Conservation (phyloP, 2,113 vertebrate species). For the Odocoileus hemionus region DNA sequence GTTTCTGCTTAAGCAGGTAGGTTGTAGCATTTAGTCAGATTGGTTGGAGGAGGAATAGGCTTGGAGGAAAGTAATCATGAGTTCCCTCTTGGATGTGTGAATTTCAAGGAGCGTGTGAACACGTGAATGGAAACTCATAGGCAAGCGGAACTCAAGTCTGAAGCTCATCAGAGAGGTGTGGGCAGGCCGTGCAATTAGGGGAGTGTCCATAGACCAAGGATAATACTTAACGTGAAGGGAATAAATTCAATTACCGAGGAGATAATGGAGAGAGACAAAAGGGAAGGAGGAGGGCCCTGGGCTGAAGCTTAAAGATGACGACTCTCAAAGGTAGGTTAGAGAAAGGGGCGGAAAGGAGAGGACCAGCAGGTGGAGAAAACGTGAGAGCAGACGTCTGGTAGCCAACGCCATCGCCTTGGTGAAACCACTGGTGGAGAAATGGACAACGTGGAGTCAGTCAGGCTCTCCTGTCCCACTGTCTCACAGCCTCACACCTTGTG, state of each 20-base stretch:
- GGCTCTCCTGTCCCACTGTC: neutral
- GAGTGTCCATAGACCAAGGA: fast-evolving
- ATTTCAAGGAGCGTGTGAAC: neutral
- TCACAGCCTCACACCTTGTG: neutral
- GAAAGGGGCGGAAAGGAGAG: neutral
- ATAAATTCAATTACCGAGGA: neutral
- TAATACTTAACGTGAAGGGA: neutral
- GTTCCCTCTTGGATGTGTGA: neutral
- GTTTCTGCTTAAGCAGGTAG: neutral
- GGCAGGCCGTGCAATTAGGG: neutral
- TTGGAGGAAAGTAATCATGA: neutral
- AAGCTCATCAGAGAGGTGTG: neutral
- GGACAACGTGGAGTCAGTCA: neutral
- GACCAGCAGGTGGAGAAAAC: neutral
- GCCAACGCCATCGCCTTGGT: neutral
- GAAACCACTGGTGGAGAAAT: neutral
- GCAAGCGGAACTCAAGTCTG: neutral
- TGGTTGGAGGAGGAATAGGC: neutral
- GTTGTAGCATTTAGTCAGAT: neutral
- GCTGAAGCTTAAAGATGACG: neutral
- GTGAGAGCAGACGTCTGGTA: neutral
- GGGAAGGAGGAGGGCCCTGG: neutral
- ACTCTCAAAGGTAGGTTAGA: neutral
- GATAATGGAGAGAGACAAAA: neutral
- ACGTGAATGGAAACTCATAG: neutral